phyloP scores from a whole-genome alignment of 1,140 invertebrate species.

The Drosophila tsacasi region DNA sequence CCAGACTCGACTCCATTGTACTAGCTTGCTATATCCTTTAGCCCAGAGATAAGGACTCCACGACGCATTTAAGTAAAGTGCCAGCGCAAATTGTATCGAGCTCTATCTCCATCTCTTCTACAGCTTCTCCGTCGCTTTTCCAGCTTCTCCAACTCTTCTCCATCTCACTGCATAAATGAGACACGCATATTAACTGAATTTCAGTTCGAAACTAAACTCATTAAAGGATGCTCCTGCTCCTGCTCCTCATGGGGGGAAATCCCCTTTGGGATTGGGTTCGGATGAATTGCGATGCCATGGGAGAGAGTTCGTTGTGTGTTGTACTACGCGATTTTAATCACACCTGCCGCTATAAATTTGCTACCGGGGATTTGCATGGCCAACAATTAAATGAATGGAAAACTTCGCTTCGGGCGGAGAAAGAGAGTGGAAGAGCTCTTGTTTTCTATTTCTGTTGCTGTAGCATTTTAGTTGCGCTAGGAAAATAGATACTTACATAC shows the following conservation, averaged over 20 bases:
- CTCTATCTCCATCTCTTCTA: slow-evolving; percentile 25
- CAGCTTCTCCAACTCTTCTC: slow-evolving; percentile 17
- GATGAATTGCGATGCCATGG: not conserved
- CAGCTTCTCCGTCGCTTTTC: slow-evolving; percentile 14
- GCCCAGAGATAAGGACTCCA: slow-evolving; percentile 58
- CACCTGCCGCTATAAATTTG: slow-evolving; percentile 71
- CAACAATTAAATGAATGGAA: slow-evolving; percentile 76
- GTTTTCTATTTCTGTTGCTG: slow-evolving; percentile 30
- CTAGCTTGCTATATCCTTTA: slow-evolving; percentile 7
- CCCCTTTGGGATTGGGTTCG: slow-evolving; percentile 14
- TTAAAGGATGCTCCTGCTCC: slow-evolving; percentile 60
- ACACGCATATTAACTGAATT: slow-evolving; percentile 79
- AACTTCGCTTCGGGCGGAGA: slow-evolving; percentile 29
- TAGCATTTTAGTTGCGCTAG: slow-evolving; percentile 14
- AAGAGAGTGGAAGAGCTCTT: slow-evolving; percentile 22
- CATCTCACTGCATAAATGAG: slow-evolving; percentile 47
- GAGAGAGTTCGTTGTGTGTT: slow-evolving; percentile 26
- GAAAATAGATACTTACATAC: not conserved
- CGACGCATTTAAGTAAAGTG: slow-evolving; percentile 72
- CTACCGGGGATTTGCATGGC: slow-evolving; percentile 63
- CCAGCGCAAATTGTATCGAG: slow-evolving; percentile 74
- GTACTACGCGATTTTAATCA: slow-evolving; percentile 62
- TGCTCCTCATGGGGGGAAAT: not conserved
- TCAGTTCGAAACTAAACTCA: slow-evolving; percentile 79
- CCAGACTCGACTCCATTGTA: slow-evolving; percentile 44